A percentile compares a stretch with the other conserved stretches of the same genome.
Conservation (phyloP, 2,888 invertebrate species). For the Eupithecia abbreviata region DNA sequence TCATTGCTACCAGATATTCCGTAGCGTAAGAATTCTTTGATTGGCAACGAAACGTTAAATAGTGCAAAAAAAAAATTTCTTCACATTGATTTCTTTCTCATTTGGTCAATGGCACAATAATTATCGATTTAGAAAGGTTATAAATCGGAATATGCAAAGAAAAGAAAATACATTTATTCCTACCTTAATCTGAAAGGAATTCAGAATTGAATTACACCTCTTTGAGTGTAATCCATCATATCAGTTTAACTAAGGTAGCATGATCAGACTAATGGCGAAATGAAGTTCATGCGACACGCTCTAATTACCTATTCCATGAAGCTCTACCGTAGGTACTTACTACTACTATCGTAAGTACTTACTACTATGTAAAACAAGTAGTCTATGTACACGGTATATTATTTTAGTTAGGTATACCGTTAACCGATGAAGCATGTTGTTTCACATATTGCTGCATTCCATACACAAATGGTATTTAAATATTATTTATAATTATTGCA, state of each 20-base stretch:
- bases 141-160: neutral
- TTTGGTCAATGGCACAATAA: too few species aligned
- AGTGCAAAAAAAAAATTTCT: too few species aligned
- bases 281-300: slow-evolving; percentile 52
- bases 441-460: too few species aligned
- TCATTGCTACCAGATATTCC: neutral
- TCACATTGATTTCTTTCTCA: too few species aligned
- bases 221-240: slow-evolving; percentile 56
- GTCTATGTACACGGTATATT: too few species aligned
- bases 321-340: slow-evolving; percentile 8
- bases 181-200: neutral
- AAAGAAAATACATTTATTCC: neutral
- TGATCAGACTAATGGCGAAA: slow-evolving; percentile 59
- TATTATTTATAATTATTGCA: too few species aligned
- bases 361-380: too few species aligned
- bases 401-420: too few species aligned
- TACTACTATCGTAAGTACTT: neutral
- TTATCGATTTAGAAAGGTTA: too few species aligned
- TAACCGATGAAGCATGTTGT: too few species aligned
- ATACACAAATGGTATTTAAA: too few species aligned
- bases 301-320: slow-evolving; percentile 27
- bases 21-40: neutral
- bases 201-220: neutral
- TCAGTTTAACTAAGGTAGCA: slow-evolving; percentile 54
- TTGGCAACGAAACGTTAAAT: too few species aligned